Conservation (phyloP, 2,797 vertebrate genomes). For the Oreochromis grahami region DNA sequence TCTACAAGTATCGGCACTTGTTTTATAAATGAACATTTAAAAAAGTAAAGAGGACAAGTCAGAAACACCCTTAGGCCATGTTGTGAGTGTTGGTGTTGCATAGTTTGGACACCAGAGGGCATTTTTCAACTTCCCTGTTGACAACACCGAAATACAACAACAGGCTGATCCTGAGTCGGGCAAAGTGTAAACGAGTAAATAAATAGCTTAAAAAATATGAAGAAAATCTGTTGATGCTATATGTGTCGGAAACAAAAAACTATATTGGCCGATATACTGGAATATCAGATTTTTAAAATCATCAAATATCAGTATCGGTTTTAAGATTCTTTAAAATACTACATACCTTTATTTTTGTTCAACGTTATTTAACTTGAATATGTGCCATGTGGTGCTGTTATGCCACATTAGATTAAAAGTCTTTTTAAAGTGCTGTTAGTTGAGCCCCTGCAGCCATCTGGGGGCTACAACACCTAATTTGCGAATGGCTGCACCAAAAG, state of each 20-base stretch:
- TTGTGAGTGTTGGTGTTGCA: background rate
- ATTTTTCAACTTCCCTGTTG: background rate
- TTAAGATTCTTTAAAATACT: background rate
- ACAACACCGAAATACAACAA: background rate
- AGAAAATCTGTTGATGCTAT: background rate
- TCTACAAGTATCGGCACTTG: fast-evolving
- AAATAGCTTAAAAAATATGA: background rate
- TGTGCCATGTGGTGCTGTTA: background rate
- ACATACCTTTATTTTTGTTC: background rate
- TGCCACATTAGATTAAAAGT: background rate
- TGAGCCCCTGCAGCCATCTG: background rate
- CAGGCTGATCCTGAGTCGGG: background rate
- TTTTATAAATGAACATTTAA: background rate
- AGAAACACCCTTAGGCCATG: background rate
- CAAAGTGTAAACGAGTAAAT: background rate
- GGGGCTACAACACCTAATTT: background rate
- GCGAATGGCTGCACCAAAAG: background rate
- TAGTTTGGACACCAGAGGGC: background rate
- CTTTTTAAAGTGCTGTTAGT: background rate
- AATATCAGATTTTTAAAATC: background rate
- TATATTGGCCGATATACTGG: background rate
- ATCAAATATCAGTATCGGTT: background rate
- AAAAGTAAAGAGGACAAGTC: background rate
- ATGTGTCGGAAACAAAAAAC: background rate
- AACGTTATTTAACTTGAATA: background rate